A percentile compares a stretch with the other conserved stretches of the same genome.
Evolutionary conservation across 2,888 invertebrate genomes (phyloP).

Genomic region (Drosophila rellima): DNA sequence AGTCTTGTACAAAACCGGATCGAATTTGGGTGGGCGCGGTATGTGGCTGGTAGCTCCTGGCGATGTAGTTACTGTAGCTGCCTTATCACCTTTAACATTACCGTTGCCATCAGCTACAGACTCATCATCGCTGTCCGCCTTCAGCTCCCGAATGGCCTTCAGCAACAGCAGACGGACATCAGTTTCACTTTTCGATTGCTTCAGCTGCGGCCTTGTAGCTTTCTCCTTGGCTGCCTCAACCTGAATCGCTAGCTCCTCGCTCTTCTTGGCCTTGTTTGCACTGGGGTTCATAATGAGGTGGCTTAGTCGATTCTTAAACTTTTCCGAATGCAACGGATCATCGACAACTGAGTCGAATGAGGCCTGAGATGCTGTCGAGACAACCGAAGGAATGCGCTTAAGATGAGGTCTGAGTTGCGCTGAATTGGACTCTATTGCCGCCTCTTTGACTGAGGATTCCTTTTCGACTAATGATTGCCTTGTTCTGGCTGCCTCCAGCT

Average conservation of each 20-base stretch:
- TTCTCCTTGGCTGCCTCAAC: slow-evolving; percentile 2
- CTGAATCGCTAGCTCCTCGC: slow-evolving; percentile 19
- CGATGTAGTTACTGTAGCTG: slow-evolving; percentile 14
- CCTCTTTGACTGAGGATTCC: neutral
- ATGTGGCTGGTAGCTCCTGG: slow-evolving; percentile 47
- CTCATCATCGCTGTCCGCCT: slow-evolving; percentile 54
- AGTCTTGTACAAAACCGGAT: slow-evolving; percentile 83
- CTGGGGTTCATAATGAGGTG: slow-evolving; percentile 65
- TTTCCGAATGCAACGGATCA: slow-evolving; percentile 79
- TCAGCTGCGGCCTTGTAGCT: slow-evolving; percentile 57
- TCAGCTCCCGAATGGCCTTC: slow-evolving; percentile 70
- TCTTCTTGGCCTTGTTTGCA: slow-evolving; percentile 32
- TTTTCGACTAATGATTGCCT: neutral
- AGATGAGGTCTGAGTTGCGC: slow-evolving; percentile 13
- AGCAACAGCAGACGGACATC: slow-evolving; percentile 74
- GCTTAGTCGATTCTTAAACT: slow-evolving; percentile 79
- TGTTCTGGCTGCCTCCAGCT: slow-evolving; percentile 46
- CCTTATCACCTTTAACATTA: slow-evolving; percentile 49
- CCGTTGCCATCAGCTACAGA: slow-evolving; percentile 11
- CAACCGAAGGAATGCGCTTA: slow-evolving; percentile 32
- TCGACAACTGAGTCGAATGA: slow-evolving; percentile 64
- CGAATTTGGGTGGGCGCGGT: slow-evolving; percentile 84
- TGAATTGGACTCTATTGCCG: neutral
- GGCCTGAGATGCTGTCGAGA: slow-evolving; percentile 45
- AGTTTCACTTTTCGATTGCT: slow-evolving; percentile 83